Conservation (phyloP, 2,113 vertebrate species). For the Ascaphus truei region DNA sequence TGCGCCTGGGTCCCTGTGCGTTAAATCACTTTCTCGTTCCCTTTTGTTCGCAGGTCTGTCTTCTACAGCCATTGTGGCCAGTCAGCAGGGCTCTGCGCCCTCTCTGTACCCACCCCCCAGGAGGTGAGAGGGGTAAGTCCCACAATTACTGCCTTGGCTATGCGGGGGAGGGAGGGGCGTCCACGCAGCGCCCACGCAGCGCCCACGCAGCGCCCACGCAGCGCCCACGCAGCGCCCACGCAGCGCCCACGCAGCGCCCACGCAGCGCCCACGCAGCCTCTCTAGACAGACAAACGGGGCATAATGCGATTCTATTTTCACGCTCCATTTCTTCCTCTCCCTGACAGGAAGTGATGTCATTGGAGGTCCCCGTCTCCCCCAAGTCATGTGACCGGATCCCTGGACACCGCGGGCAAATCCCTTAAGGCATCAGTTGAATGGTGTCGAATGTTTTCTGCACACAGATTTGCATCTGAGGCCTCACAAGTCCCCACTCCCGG, state of each 20-base stretch:
- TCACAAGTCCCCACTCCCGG: neutral
- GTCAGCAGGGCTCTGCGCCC: constrained; percentile 80
- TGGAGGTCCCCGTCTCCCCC: constrained; percentile 74
- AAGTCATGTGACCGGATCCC: constrained; percentile 93
- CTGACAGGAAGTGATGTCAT: constrained; percentile 70
- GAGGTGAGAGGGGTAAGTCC: constrained; percentile 91
- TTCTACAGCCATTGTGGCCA: constrained; percentile 92
- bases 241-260: too few species aligned
- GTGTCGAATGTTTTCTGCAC: constrained; percentile 52
- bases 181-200: too few species aligned
- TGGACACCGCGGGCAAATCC: constrained; percentile 75
- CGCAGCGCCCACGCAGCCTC: too few species aligned
- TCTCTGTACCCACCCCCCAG: constrained; percentile 83
- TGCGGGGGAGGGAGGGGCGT: neutral
- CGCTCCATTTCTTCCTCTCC: constrained; percentile 39
- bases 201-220: too few species aligned
- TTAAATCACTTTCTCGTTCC: neutral
- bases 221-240: too few species aligned
- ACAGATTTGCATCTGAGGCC: neutral
- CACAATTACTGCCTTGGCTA: neutral
- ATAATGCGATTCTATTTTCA: neutral
- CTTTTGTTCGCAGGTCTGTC: constrained; percentile 74
- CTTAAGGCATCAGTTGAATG: constrained; percentile 95
- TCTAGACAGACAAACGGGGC: fast-evolving
- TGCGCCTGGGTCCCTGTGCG: too few species aligned